These are phyloP conservation scores for Epicampocera succincta DNA, from an alignment of 2,888 invertebrate genomes.

Conservation along the genomic window DNA sequence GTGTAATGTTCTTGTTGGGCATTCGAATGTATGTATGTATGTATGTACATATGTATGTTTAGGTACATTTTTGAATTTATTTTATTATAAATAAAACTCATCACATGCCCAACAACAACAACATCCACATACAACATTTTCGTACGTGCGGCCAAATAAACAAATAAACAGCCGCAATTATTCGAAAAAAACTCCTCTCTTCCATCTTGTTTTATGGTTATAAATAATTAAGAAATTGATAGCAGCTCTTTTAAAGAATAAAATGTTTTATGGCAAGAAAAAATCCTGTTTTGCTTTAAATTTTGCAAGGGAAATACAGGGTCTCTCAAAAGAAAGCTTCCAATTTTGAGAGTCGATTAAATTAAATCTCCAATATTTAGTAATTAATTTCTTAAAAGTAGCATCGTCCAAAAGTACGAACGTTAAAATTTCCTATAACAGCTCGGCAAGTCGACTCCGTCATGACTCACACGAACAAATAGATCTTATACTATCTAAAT, in stretches of 20 bases:
- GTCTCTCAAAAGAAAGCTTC: too few relatives aligned
- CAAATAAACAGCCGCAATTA: slow-evolving; percentile 59
- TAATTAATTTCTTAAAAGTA: too few relatives aligned
- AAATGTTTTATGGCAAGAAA: slow-evolving; percentile 2
- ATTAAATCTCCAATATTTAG: too few relatives aligned
- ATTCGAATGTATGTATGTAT: neutral
- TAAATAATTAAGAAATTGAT: slow-evolving; percentile 36
- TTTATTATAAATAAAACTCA: slow-evolving; percentile 60
- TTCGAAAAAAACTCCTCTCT: slow-evolving; percentile 15
- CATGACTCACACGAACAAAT: too few relatives aligned
- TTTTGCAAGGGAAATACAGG: too few relatives aligned
- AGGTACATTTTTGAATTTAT: slow-evolving; percentile 33
- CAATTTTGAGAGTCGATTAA: too few relatives aligned
- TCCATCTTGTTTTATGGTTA: slow-evolving; percentile 20
- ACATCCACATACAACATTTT: neutral
- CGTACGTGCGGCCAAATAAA: slow-evolving; percentile 24
- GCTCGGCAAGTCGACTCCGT: too few relatives aligned
- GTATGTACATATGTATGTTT: neutral
- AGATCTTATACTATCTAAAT: too few relatives aligned
- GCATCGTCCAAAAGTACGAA: too few relatives aligned
- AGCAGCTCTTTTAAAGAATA: slow-evolving; percentile 25
- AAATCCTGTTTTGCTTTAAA: too few relatives aligned
- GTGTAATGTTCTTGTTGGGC: neutral
- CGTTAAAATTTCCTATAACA: too few relatives aligned
- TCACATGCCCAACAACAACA: slow-evolving; percentile 6